Evolutionary conservation across 2,113 vertebrate genomes (phyloP).

Genomic region (Urocitellus parryii): DNA sequence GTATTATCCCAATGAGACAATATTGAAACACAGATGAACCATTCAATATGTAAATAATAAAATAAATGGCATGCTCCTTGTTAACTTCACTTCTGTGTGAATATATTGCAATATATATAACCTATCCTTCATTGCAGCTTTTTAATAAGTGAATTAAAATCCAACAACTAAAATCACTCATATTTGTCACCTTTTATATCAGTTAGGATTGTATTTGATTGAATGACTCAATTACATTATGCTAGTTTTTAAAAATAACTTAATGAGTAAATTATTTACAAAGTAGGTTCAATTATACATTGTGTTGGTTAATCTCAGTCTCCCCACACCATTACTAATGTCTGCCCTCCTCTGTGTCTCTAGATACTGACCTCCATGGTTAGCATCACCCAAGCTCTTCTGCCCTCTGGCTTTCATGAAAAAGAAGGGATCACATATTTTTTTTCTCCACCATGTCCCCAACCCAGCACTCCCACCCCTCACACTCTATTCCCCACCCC

Average conservation of each 20-base stretch:
- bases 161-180: background rate
- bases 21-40: background rate
- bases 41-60: background rate
- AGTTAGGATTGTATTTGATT: background rate
- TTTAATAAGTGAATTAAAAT: background rate
- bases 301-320: background rate
- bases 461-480: background rate
- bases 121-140: background rate
- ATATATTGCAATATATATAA: background rate
- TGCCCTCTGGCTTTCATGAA: background rate
- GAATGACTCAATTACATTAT: background rate
- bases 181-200: background rate
- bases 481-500: no score
- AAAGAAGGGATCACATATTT: background rate
- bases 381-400: background rate
- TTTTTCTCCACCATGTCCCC: background rate
- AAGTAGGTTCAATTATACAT: background rate
- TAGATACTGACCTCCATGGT: background rate
- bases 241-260: background rate
- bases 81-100: background rate
- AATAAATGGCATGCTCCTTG: background rate
- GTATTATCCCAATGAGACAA: background rate
- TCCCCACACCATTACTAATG: background rate
- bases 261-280: background rate
- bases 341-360: background rate